Percentiles rank a stretch among this genome's conserved stretches.
Conservation (phyloP, 2,888 invertebrate species). For the Pinctada fucata region DNA sequence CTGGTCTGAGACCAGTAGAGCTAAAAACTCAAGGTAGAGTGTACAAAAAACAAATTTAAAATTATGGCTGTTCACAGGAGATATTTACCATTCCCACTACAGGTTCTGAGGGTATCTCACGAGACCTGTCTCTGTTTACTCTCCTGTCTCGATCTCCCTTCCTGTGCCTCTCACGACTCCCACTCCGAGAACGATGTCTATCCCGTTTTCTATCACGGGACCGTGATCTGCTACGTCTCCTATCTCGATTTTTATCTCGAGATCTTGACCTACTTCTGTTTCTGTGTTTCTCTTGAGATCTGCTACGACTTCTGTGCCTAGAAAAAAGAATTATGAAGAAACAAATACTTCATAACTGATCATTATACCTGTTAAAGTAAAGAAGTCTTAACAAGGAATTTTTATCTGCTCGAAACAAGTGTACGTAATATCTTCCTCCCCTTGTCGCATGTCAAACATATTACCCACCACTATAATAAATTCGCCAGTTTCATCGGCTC, state of each 20-base stretch:
- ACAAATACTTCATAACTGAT: too few species aligned
- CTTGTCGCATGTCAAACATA: too few species aligned
- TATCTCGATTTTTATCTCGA: slow-evolving; percentile 53
- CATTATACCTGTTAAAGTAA: too few species aligned
- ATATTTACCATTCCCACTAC: slow-evolving; percentile 77
- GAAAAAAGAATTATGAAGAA: neutral
- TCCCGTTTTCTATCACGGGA: slow-evolving; percentile 18
- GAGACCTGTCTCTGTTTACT: slow-evolving; percentile 48
- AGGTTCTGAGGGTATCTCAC: slow-evolving; percentile 78
- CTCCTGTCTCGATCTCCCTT: slow-evolving; percentile 36
- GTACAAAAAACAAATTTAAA: too few species aligned
- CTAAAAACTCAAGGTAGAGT: too few species aligned
- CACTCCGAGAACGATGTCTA: slow-evolving; percentile 51
- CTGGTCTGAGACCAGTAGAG: too few species aligned
- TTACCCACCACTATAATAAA: too few species aligned
- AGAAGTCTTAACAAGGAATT: too few species aligned
- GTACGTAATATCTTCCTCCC: too few species aligned
- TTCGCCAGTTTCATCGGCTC: too few species aligned
- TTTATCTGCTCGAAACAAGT: too few species aligned
- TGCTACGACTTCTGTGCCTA: slow-evolving; percentile 37
- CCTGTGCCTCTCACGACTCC: slow-evolving; percentile 41
- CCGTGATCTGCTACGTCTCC: slow-evolving; percentile 59
- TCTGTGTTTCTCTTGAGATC: slow-evolving; percentile 34
- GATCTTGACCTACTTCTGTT: slow-evolving; percentile 52
- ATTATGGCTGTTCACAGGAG: too few species aligned